These are phyloP conservation scores for Melanotaenia parkinsoni DNA, from an alignment of 2,797 vertebrate species.

Conservation along the genomic window DNA sequence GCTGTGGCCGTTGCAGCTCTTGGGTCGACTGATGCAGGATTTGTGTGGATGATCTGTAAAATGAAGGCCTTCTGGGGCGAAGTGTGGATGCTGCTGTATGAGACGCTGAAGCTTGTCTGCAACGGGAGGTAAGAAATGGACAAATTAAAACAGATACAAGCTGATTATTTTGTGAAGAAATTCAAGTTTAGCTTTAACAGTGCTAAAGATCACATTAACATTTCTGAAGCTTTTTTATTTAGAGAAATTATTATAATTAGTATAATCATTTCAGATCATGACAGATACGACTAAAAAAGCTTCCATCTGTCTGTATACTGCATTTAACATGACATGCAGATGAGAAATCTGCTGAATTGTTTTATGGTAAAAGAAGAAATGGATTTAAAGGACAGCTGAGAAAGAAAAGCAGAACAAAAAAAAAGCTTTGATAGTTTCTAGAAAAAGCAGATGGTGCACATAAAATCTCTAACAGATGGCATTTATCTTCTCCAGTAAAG, in stretches of 20 bases:
- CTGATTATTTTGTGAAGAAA: too few species aligned
- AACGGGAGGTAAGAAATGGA: not conserved
- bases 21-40: constrained; percentile 48
- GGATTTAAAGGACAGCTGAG: constrained; percentile 4
- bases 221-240: not conserved
- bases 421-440: constrained; percentile 30
- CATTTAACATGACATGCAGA: constrained; percentile 3
- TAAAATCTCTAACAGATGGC: constrained; percentile 40
- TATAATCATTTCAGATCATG: constrained; percentile 10
- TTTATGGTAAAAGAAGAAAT: constrained; percentile 14
- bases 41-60: constrained; percentile 65
- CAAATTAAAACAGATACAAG: not conserved
- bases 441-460: constrained; percentile 40
- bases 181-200: not conserved
- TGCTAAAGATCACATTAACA: not conserved
- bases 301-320: not conserved
- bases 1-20: constrained; percentile 85
- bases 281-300: constrained; percentile 8
- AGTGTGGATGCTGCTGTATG: constrained; percentile 82
- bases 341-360: constrained; percentile 20
- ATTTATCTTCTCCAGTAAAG: constrained; percentile 33
- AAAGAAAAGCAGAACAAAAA: not conserved
- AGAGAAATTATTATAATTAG: constrained; percentile 14
- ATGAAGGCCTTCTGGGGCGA: constrained; percentile 84
- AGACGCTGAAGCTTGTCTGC: constrained; percentile 86